phyloP scores from a whole-genome alignment of 2,888 invertebrate genomes.

The Agonopterix alstromeriana region DNA sequence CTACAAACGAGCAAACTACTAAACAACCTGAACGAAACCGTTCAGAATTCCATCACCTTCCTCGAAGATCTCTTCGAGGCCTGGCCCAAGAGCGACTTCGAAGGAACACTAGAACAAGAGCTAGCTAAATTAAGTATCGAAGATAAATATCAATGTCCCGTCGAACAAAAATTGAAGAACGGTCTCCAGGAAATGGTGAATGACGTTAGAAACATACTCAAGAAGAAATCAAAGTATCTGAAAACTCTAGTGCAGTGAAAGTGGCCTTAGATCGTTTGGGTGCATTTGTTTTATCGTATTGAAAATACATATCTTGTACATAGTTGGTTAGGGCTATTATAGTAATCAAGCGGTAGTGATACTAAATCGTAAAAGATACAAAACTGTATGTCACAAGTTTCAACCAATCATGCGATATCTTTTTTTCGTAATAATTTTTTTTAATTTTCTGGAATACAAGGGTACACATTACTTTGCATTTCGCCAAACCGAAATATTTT shows the following conservation, averaged over 20 bases:
- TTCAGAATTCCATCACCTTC: slow-evolving; percentile 43
- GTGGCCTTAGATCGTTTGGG: slow-evolving; percentile 21
- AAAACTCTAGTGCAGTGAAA: slow-evolving; percentile 53
- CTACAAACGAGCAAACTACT: slow-evolving; percentile 44
- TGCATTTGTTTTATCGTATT: neutral
- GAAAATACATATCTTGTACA: slow-evolving; percentile 33
- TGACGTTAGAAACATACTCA: slow-evolving; percentile 71
- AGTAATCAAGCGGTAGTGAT: no score
- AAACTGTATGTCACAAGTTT: no score
- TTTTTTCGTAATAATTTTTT: no score
- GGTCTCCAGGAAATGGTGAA: slow-evolving; percentile 69
- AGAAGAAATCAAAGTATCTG: slow-evolving; percentile 73
- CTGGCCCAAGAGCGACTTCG: slow-evolving; percentile 49
- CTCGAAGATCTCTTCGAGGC: slow-evolving; percentile 59
- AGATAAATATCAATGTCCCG: slow-evolving; percentile 50
- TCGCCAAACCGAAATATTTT: no score
- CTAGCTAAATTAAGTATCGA: slow-evolving; percentile 48
- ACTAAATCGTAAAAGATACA: no score
- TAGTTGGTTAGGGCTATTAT: slow-evolving; percentile 12
- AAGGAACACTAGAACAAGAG: slow-evolving; percentile 45
- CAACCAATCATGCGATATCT: no score
- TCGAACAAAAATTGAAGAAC: slow-evolving; percentile 57
- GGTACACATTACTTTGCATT: no score
- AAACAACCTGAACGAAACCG: slow-evolving; percentile 42
- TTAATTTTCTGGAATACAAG: no score